Base-by-base conservation (phyloP, 2,888 invertebrate genomes). In the Craniophora ligustri region DNA sequence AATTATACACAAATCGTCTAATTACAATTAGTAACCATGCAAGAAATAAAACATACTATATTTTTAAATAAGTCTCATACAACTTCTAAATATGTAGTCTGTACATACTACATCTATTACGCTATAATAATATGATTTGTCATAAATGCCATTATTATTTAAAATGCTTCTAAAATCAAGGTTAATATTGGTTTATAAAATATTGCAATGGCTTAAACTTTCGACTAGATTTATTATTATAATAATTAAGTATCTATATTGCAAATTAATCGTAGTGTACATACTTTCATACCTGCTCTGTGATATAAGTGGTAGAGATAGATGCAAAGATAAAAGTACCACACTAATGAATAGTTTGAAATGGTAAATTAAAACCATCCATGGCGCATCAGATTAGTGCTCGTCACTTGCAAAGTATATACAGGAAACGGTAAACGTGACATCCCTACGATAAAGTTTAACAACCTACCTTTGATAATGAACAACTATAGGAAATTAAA, bases 181-280 rank as follows among this genome's bases (percentile, higher is more conserved):
- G 67, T 75, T 78, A 77, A 73, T 75, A 77, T 76, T 78, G 72
- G 72, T 82, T 84, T 82, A 82, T 83, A 84, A 79, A 80, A 86
- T 91, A 92, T 91, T 93, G 91, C 91, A 91, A 93, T 93, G 92
- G 93, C 93, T 89, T 87, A 87, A 87, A 87, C 85, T 90, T 91
- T 81, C 92, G 93, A 93, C 93, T 93, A 93, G 93, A 93, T 87
- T 88, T 85, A 86, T 87, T 89, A 89, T 86, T 81, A 87, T 88
- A 86, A 88, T 77, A 86, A 88, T 77, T 81, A 89, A 86, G 85
- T 89, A 86, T 73, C 82, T 88, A 87, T 89, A 86, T 86, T 87
- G 87, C 86, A 85, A 81, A 64, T 60, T 60, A 60, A 65, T 60
- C 67, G 54, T 57, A 71, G 41, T 58, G 57, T 66, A 68, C 56